Evolutionary conservation across 2,113 vertebrate species (phyloP).

Genomic region (Entelurus aequoreus): DNA sequence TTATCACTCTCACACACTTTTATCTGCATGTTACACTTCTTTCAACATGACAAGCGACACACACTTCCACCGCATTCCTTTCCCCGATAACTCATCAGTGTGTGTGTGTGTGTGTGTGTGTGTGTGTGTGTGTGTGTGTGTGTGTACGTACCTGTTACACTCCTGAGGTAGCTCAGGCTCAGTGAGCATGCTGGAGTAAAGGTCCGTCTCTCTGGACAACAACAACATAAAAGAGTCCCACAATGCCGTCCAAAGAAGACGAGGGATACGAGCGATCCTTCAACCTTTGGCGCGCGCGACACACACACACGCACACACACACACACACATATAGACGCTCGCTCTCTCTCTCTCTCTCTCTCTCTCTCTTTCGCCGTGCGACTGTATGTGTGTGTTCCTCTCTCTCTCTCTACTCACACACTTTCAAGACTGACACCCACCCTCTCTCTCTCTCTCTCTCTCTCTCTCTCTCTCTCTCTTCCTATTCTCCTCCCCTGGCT

Average conservation of each 20-base stretch:
- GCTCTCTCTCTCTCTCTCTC: conserved; percentile 72
- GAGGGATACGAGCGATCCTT: conserved; percentile 80
- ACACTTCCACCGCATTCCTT: conserved; percentile 9
- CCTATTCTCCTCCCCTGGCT: conserved; percentile 68
- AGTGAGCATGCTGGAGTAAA: conserved; percentile 95
- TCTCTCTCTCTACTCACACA: conserved; percentile 63
- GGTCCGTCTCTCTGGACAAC: conserved; percentile 75
- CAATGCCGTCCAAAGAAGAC: conserved; percentile 73
- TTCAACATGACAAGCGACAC: neutral
- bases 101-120: conserved; percentile 11
- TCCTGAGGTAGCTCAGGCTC: conserved; percentile 97
- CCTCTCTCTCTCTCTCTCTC: conserved; percentile 55
- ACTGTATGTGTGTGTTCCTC: conserved; percentile 51
- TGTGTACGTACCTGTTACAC: conserved; percentile 92
- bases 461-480: too few species aligned
- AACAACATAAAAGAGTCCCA: conserved; percentile 86
- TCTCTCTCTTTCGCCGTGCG: conserved; percentile 65
- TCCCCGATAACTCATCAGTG: conserved; percentile 23
- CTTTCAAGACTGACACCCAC: conserved; percentile 53
- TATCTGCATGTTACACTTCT: neutral
- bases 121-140: conserved; percentile 14
- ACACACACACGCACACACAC: too few species aligned
- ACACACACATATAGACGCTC: conserved; percentile 46
- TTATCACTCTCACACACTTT: neutral
- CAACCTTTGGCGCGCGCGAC: conserved; percentile 62